Evolutionary conservation across 2,113 vertebrate species (phyloP).

Genomic region (Silurus meridionalis): DNA sequence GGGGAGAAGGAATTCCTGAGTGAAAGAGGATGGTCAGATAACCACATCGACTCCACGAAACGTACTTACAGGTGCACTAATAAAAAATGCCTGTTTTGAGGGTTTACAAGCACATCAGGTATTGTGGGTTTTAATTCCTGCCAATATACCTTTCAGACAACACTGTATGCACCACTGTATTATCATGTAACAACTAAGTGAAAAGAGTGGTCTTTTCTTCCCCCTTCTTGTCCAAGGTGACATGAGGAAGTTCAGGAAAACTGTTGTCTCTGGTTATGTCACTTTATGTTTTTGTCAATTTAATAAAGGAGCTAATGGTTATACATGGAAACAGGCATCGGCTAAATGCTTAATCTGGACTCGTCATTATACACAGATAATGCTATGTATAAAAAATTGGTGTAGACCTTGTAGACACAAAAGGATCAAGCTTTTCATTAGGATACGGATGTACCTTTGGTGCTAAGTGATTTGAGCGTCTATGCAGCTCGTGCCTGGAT

Average conservation of each 20-base stretch:
- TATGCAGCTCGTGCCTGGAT: constrained; percentile 33
- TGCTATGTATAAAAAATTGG: not conserved
- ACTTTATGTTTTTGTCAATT: constrained; percentile 49
- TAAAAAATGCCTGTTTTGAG: not conserved
- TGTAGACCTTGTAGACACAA: constrained; percentile 18
- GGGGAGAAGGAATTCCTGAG: constrained; percentile 12
- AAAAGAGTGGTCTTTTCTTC: not conserved
- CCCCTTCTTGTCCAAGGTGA: not conserved
- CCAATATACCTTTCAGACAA: constrained; percentile 41
- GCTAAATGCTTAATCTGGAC: not conserved
- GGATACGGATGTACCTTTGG: constrained; percentile 18
- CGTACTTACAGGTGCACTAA: not conserved
- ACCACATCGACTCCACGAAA: not conserved
- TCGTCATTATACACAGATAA: constrained; percentile 4
- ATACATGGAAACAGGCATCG: constrained; percentile 15
- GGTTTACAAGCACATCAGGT: not conserved
- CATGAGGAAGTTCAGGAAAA: constrained; percentile 14
- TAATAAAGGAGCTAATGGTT: constrained; percentile 46
- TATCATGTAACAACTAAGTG: not conserved
- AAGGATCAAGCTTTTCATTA: constrained; percentile 22
- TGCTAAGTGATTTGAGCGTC: constrained; percentile 15
- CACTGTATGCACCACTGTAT: constrained; percentile 50
- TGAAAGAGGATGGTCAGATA: constrained; percentile 2
- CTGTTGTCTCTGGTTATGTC: constrained; percentile 51
- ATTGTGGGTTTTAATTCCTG: not conserved